Percentiles rank a stretch among this genome's conserved stretches.
Conservation (phyloP, 2,113 vertebrate species). For the Carassius carassius region DNA sequence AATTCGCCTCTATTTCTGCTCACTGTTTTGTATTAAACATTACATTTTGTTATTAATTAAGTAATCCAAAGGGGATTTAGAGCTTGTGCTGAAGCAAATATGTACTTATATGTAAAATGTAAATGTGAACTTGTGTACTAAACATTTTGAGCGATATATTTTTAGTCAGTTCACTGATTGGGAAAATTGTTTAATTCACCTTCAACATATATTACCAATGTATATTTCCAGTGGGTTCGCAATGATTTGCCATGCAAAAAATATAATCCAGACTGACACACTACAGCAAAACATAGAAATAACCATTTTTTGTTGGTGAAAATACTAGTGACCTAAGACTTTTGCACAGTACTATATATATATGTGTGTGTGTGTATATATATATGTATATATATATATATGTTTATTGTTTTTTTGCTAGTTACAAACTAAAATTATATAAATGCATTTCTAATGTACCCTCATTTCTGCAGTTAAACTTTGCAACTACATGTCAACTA, state of each 20-base stretch:
- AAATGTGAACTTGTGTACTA: neutral
- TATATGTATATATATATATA: too few relatives aligned
- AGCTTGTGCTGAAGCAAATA: neutral
- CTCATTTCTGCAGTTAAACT: too few relatives aligned
- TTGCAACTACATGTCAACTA: too few relatives aligned
- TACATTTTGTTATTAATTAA: neutral
- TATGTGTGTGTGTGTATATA: too few relatives aligned
- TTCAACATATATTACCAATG: neutral
- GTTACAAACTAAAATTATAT: too few relatives aligned
- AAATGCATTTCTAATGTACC: too few relatives aligned
- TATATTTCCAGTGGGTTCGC: neutral
- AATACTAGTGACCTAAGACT: too few relatives aligned
- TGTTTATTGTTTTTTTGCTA: too few relatives aligned
- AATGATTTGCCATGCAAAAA: neutral
- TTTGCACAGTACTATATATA: too few relatives aligned
- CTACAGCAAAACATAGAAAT: too few relatives aligned
- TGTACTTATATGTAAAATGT: neutral
- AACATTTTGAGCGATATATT: neutral
- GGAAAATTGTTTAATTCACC: neutral
- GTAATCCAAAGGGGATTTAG: neutral
- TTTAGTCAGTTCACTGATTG: neutral
- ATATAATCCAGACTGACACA: too few relatives aligned
- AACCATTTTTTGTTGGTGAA: too few relatives aligned
- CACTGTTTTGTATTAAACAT: conserved; percentile 1
- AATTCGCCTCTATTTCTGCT: neutral